Evolutionary conservation across 1,140 invertebrate species (phyloP), one percentile per base, ranked within the genome.

Genomic region (Drosophila sechellia): DNA sequence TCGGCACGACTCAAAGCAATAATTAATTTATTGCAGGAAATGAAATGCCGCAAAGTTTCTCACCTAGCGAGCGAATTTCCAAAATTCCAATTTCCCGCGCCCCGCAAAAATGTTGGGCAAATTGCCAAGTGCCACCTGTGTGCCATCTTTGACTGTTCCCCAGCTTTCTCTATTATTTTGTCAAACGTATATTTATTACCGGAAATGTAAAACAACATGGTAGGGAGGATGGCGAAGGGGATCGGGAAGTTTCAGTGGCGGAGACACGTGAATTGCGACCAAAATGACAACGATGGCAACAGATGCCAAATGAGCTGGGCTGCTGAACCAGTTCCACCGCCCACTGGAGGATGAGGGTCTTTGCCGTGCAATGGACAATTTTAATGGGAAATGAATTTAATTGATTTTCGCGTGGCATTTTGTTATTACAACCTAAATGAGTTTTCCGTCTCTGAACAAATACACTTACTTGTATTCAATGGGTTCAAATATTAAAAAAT

Each of bases 31-130:
- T 81, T 77, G 83, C 76, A 83, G 83, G 83, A 87, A 87, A 86
- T 83, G 75, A 89, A 86, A 86, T 83, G 84, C 84, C 83, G 79
- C 83, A 89, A 87, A 86, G 70, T 89, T 86, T 86, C 84, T 83
- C 83, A 89, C 83, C 83, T 89, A 57, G 50, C 42, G 63, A 57
- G 59, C 63, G 59, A 72, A 79, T 72, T 76, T 73, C 48, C 27
- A 83, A 76, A 83, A 87, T 89, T 87, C 71, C 79, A 83, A 83
- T 86, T 89, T 87, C 75, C 79, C 84, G 76, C 65, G 75, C 83
- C 65, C 53, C 70, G 43, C 65, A 48, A 70, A 70, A 71, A 70
- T 70, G 3, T 81, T 65, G 53, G 83, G 74, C 73, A 79, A 81
- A 79, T 79, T 83, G 83, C 79, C 79, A 79, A 87, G 65, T 52